phyloP scores from a whole-genome alignment of 2,113 vertebrate species.

The Martes martes region DNA sequence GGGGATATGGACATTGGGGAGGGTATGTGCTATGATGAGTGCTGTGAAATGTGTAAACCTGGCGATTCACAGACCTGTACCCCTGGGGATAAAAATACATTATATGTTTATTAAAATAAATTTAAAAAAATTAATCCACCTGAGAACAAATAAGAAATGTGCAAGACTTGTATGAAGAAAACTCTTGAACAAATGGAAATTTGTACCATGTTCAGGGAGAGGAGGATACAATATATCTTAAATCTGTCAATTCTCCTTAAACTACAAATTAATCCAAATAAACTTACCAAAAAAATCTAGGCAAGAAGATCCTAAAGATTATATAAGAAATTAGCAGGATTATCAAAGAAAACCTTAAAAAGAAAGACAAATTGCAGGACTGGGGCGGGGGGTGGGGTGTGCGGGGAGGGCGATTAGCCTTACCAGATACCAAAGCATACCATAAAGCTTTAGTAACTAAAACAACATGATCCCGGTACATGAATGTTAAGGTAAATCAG shows the following conservation, averaged over 20 bases:
- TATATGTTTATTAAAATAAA: too few species aligned
- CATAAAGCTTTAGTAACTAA: background rate
- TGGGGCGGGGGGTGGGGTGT: background rate
- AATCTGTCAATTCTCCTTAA: background rate
- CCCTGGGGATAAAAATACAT: too few species aligned
- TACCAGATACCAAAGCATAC: background rate
- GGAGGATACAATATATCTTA: background rate
- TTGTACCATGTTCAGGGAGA: background rate
- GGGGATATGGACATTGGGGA: too few species aligned
- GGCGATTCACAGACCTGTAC: too few species aligned
- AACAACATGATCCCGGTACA: background rate
- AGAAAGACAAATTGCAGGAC: background rate
- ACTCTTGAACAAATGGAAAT: background rate
- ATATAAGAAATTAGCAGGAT: background rate
- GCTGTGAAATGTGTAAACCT: too few species aligned
- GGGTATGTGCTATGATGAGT: too few species aligned
- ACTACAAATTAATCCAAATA: background rate
- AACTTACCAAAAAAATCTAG: background rate
- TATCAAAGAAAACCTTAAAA: background rate
- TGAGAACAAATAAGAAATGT: background rate
- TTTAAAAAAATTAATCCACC: background rate
- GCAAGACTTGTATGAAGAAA: background rate
- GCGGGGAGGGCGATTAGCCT: background rate
- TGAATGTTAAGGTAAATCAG: background rate
- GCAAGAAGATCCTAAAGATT: background rate